These are phyloP conservation scores for Spilarctia lutea DNA, from an alignment of 2,888 invertebrate genomes.

Conservation along the genomic window DNA sequence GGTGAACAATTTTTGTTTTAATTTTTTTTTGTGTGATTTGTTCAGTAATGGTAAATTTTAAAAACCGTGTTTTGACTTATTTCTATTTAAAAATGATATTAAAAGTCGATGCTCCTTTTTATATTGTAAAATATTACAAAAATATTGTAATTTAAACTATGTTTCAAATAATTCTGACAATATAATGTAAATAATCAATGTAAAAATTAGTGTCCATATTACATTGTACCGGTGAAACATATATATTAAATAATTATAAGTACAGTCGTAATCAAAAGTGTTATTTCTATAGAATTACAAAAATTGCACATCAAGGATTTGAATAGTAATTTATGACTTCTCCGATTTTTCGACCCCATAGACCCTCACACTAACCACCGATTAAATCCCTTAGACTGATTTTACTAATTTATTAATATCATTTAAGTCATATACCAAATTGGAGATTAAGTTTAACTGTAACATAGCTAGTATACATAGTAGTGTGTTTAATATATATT, in stretches of 20 bases:
- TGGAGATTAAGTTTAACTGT: conserved; percentile 50
- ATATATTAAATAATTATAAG: neutral
- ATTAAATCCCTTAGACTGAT: conserved; percentile 74
- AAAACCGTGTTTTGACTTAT: neutral
- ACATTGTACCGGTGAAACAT: neutral
- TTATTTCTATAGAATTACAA: neutral
- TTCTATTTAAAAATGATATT: neutral
- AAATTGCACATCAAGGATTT: neutral
- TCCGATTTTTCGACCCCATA: neutral
- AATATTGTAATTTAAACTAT: neutral
- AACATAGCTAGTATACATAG: conserved; percentile 34
- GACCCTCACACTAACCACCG: conserved; percentile 72
- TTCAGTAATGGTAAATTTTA: too few relatives aligned
- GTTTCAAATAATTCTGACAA: neutral
- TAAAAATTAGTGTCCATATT: neutral
- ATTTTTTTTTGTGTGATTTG: neutral
- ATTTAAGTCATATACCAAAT: conserved; percentile 80
- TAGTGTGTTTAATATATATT: conserved; percentile 44
- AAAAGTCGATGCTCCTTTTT: neutral
- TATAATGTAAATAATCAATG: neutral
- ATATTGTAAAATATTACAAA: neutral
- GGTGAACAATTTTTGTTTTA: neutral
- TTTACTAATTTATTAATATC: conserved; percentile 72
- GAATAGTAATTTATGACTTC: neutral
- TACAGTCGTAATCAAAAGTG: neutral